A percentile compares a stretch with the other conserved stretches of the same genome.
These are phyloP conservation scores for Lumbricus terrestris DNA, from an alignment of 2,888 invertebrate species.

Conservation along the genomic window DNA sequence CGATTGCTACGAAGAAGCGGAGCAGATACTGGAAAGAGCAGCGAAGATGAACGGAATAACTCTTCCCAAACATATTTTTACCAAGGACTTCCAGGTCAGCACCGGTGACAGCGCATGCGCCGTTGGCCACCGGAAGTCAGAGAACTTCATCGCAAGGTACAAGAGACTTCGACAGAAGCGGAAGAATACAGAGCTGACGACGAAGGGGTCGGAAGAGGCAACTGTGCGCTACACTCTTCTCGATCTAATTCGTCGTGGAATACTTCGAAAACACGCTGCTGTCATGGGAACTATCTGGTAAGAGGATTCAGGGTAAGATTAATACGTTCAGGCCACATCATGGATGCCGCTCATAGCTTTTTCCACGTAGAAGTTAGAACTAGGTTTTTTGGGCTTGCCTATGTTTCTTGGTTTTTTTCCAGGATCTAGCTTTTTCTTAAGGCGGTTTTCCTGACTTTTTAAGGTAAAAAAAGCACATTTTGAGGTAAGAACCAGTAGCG, in stretches of 20 bases:
- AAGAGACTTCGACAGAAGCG: background rate
- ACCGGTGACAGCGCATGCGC: background rate
- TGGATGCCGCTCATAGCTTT: no score
- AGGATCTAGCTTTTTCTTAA: no score
- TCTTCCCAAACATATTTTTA: constrained; percentile 31
- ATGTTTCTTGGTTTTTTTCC: no score
- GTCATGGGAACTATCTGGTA: constrained; percentile 41
- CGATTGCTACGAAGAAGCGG: constrained; percentile 34
- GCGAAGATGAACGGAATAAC: constrained; percentile 37
- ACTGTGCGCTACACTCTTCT: constrained; percentile 36
- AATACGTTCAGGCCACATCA: no score
- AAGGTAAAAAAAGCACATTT: no score
- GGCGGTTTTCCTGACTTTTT: no score
- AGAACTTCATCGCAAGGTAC: constrained; percentile 15
- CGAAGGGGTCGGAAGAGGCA: background rate
- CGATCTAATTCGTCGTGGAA: constrained; percentile 34
- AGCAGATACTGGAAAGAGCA: constrained; percentile 38
- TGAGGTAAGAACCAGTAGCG: no score
- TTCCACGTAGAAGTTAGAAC: no score
- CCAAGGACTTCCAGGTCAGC: background rate
- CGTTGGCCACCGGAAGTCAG: background rate
- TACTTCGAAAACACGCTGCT: constrained; percentile 33
- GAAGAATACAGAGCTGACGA: background rate
- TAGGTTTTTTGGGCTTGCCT: no score
- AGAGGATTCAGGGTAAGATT: background rate